phyloP scores from a whole-genome alignment of 1,140 invertebrate species.

The Portunus trituberculatus region DNA sequence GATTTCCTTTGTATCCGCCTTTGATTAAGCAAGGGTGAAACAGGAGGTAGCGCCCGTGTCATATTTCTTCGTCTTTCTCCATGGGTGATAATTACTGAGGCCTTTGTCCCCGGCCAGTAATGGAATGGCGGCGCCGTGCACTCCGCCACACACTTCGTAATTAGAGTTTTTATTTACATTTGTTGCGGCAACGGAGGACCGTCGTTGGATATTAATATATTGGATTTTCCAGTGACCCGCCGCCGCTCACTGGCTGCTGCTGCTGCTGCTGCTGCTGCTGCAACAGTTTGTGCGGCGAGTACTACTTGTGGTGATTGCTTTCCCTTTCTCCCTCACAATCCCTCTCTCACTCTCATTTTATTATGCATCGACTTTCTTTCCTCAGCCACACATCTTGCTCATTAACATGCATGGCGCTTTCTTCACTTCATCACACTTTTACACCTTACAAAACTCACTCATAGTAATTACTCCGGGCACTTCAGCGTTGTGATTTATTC shows the following conservation, averaged over 20 bases:
- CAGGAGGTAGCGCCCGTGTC: constrained; percentile 64
- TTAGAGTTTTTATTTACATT: constrained; percentile 52
- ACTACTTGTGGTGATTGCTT: constrained; percentile 15
- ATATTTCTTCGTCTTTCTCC: constrained; percentile 70
- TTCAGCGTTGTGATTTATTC: too few relatives aligned
- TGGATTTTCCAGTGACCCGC: constrained; percentile 15
- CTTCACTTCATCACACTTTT: background rate
- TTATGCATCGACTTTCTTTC: background rate
- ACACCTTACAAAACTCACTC: background rate
- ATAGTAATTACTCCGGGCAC: background rate
- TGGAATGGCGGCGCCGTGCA: constrained; percentile 44
- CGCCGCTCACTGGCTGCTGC: background rate
- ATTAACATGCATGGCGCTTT: background rate
- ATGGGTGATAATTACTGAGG: constrained; percentile 54
- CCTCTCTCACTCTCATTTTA: background rate
- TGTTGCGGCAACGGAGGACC: background rate
- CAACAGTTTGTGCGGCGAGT: background rate
- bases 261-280: too few relatives aligned
- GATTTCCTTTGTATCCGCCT: constrained; percentile 73
- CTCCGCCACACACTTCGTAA: constrained; percentile 42
- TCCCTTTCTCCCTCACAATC: background rate
- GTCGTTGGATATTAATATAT: constrained; percentile 31
- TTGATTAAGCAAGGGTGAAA: constrained; percentile 74
- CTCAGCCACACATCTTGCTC: background rate
- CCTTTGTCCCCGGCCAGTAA: constrained; percentile 55